Percentiles rank a stretch among this genome's conserved stretches.
phyloP scores from a whole-genome alignment of 2,888 invertebrate genomes.

The Dorcus parallelipipedus region DNA sequence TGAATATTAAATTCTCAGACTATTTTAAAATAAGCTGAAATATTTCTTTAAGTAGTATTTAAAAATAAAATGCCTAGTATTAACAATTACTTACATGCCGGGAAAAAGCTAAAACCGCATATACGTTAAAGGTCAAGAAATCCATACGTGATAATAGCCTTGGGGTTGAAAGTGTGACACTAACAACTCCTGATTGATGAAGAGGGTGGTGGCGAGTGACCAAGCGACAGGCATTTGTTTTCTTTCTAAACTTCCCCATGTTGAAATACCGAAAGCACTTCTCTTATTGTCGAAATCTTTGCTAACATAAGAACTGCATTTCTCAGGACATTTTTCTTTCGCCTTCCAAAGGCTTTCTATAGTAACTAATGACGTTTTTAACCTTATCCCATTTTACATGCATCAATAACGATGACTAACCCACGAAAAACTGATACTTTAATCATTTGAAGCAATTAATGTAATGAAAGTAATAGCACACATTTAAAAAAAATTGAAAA shows the following conservation, averaged over 20 bases:
- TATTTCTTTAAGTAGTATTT: no score
- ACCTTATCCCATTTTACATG: no score
- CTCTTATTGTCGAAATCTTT: slow-evolving; percentile 20
- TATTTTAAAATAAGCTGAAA: background rate
- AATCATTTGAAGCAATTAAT: background rate
- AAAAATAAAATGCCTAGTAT: no score
- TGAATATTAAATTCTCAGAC: background rate
- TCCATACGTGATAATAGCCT: background rate
- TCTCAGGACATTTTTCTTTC: slow-evolving; percentile 31
- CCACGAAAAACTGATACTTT: background rate
- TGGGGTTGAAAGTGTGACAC: slow-evolving; percentile 10
- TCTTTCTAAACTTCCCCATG: slow-evolving; percentile 36
- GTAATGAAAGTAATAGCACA: background rate
- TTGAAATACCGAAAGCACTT: slow-evolving; percentile 18
- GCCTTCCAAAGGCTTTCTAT: slow-evolving; percentile 10
- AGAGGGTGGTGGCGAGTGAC: slow-evolving; percentile 35
- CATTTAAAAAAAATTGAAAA: no score
- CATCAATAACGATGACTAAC: background rate
- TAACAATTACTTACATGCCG: no score
- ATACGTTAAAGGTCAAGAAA: no score
- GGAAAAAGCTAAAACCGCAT: background rate
- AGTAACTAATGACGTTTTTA: no score
- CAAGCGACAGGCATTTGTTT: slow-evolving; percentile 44
- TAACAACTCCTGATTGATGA: slow-evolving; percentile 37
- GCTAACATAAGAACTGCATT: slow-evolving; percentile 44